phyloP scores from a whole-genome alignment of 2,888 invertebrate species.

The Protonemura montana region DNA sequence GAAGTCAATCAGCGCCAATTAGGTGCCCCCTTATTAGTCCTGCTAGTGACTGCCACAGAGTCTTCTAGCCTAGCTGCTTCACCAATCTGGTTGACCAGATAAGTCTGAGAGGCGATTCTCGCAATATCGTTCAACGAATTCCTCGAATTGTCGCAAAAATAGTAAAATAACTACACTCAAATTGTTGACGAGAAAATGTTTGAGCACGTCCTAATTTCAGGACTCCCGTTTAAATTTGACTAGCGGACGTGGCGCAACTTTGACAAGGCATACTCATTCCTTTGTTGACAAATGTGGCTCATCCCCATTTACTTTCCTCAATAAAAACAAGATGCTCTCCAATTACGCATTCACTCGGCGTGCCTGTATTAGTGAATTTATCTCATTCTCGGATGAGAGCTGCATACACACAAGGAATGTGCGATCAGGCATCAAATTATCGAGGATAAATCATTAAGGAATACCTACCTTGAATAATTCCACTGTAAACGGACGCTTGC shows the following conservation, averaged over 20 bases:
- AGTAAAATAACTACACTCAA: no score
- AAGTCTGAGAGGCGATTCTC: neutral
- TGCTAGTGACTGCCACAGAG: neutral
- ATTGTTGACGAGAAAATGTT: no score
- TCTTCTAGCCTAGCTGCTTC: neutral
- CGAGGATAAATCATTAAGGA: neutral
- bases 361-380: neutral
- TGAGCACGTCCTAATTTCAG: no score
- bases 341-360: neutral
- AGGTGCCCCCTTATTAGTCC: neutral
- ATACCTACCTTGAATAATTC: neutral
- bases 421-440: neutral
- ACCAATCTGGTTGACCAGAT: no score
- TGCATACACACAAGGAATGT: neutral
- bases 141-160: neutral
- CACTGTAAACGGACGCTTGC: neutral
- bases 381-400: neutral
- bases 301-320: neutral
- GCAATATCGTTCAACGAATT: neutral
- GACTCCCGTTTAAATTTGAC: neutral
- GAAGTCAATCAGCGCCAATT: neutral
- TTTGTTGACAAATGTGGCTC: slow-evolving; percentile 3
- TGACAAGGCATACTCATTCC: neutral
- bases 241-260: neutral
- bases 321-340: neutral